These are phyloP conservation scores for Eidolon dupreanum DNA, from an alignment of 2,797 vertebrate genomes.

Conservation along the genomic window DNA sequence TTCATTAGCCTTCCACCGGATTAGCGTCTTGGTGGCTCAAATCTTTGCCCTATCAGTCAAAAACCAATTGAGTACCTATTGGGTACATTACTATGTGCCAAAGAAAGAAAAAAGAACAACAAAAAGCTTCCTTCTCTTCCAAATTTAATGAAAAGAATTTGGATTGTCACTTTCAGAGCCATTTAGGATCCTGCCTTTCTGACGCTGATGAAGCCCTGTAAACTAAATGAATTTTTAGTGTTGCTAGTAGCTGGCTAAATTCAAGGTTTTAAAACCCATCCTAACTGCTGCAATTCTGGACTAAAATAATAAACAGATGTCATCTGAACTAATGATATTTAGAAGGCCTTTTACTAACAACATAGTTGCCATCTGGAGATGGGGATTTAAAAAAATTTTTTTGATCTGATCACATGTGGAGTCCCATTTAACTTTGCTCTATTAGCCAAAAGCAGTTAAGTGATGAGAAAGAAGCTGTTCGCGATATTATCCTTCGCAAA, in stretches of 20 bases:
- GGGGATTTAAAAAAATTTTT: background rate
- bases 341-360: conserved; percentile 73
- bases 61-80: background rate
- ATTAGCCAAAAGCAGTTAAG: conserved; percentile 81
- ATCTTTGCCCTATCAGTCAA: background rate
- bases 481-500: conserved; percentile 91
- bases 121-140: background rate
- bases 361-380: background rate
- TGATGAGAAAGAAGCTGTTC: conserved; percentile 83
- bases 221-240: background rate
- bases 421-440: conserved; percentile 82
- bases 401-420: conserved; percentile 52
- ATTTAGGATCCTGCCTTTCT: conserved; percentile 68
- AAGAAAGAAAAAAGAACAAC: background rate
- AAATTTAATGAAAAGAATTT: background rate
- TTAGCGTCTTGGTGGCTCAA: background rate
- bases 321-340: conserved; percentile 50
- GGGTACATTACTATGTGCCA: background rate
- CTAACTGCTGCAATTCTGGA: conserved; percentile 51
- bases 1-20: background rate
- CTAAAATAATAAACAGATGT: conserved; percentile 38
- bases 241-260: conserved; percentile 23
- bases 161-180: conserved; percentile 59
- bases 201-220: background rate
- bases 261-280: conserved; percentile 32